Evolutionary conservation across 2,113 vertebrate species (phyloP), one percentile per base, ranked within the genome.

Genomic region (Neotragus pygmaeus): DNA sequence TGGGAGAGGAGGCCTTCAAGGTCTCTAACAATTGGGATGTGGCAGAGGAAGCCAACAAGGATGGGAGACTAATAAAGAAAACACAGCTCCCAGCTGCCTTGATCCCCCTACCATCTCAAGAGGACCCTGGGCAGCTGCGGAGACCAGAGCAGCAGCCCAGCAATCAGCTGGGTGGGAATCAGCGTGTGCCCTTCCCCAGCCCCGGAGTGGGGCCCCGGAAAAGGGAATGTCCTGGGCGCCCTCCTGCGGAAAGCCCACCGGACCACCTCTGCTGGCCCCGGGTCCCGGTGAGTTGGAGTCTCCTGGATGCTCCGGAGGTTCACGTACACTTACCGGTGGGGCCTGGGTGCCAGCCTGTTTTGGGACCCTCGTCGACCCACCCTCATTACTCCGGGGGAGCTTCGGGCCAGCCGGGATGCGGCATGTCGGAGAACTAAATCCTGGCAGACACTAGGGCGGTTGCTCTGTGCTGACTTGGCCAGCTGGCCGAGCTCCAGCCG

Each of bases 171-270:
- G 45, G 28, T 16, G 33, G 45, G 9, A n/a, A 21, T 4, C 47
- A 33, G 28, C 6, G 1, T 0, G 0, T 5, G 10, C 30, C 9
- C 47, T 6, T 33, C 16, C 23, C 70, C 12, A 2, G 39, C 23
- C 6, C 23, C 10, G 5, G 47, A 10, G 21, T 2, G 30, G 28
- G 10, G 28, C 16, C 11, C 9, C 11, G 17, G 28, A 3, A 21
- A 80, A 51, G 47, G 45, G 47, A 12, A 13, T 1, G 77, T 80
- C 30, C 47, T 21, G 47, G 30, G 30, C 9, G 1, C 77, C 47
- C 47, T 51, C 47, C 47, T 19, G 45, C 8, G 47, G 47, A 49
- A 51, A 33, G 47, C 10, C 17, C 9, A 3, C 28, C 21, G 28
- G 8, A 12, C 16, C 11, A 6, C 16, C 28, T 43, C 30, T 6